phyloP scores from a whole-genome alignment of 2,113 vertebrate species.

The Callopanchax toddi region DNA sequence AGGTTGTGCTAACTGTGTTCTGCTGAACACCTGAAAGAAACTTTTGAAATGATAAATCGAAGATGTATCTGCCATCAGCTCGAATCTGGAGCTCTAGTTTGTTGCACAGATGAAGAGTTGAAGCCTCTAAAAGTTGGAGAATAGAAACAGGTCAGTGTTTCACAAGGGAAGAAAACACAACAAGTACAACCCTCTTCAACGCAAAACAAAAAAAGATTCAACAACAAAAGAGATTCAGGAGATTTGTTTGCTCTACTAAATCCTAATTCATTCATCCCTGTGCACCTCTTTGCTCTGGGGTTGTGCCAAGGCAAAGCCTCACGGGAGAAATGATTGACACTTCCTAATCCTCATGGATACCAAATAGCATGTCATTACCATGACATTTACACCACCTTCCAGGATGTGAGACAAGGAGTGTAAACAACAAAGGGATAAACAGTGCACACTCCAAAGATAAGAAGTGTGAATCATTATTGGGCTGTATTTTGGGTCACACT shows the following conservation, averaged over 20 bases:
- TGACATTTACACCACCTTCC: conserved; percentile 63
- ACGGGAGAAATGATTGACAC: conserved; percentile 62
- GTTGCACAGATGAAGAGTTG: conserved; percentile 15
- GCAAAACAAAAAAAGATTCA: conserved; percentile 1
- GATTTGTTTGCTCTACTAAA: conserved; percentile 31
- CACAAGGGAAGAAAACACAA: conserved; percentile 2
- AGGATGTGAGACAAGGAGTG: conserved; percentile 42
- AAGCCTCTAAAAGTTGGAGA: conserved; percentile 21
- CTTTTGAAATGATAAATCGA: conserved; percentile 17
- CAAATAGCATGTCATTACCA: conserved; percentile 65
- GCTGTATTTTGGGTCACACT: conserved; percentile 47
- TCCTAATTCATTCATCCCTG: conserved; percentile 58
- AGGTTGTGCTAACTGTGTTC: conserved; percentile 3
- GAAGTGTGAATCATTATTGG: conserved; percentile 48
- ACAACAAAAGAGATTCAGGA: neutral
- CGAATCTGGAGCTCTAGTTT: conserved; percentile 8
- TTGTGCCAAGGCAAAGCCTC: conserved; percentile 51
- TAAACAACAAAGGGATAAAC: conserved; percentile 49
- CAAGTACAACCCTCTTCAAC: neutral
- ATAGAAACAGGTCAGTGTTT: conserved; percentile 27
- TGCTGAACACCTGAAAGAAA: conserved; percentile 9
- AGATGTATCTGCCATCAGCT: neutral
- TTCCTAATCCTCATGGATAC: conserved; percentile 53
- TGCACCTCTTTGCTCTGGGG: conserved; percentile 43
- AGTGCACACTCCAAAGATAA: conserved; percentile 37